Evolutionary conservation across 2,888 invertebrate species (phyloP).

Genomic region (Microctonus aethiopoides): DNA sequence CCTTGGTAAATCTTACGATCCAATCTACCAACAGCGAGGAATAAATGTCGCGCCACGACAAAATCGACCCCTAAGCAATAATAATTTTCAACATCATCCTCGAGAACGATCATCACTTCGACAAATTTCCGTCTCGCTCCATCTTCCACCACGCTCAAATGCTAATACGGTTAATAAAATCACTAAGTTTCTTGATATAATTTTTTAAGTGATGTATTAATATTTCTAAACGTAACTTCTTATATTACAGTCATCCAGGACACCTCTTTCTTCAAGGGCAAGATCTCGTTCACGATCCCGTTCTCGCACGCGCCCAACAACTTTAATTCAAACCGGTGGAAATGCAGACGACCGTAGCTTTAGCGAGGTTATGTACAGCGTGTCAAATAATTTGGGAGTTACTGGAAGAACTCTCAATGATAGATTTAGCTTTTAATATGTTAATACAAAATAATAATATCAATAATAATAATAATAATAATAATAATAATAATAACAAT

Average conservation of each 20-base stretch:
- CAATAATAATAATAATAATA: background rate
- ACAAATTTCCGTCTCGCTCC: too few species aligned
- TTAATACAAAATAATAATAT: background rate
- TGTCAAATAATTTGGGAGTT: slow-evolving; percentile 59
- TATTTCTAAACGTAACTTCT: background rate
- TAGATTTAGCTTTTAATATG: slow-evolving; percentile 60
- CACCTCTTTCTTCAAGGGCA: slow-evolving; percentile 49
- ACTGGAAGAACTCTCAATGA: slow-evolving; percentile 64
- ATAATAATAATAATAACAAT: background rate
- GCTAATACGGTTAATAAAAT: background rate
- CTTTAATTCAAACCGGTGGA: slow-evolving; percentile 45
- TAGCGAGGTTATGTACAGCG: slow-evolving; percentile 63
- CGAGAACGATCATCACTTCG: slow-evolving; percentile 60
- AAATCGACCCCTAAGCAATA: slow-evolving; percentile 40
- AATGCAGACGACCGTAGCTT: slow-evolving; percentile 59
- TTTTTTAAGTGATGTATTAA: background rate
- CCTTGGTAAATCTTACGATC: slow-evolving; percentile 48
- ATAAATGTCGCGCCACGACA: slow-evolving; percentile 46
- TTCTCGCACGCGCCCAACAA: slow-evolving; percentile 53
- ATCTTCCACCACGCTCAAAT: slow-evolving; percentile 53
- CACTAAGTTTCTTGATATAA: background rate
- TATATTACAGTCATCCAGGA: slow-evolving; percentile 42
- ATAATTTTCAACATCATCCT: slow-evolving; percentile 48
- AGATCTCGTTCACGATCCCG: slow-evolving; percentile 60
- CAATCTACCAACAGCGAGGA: slow-evolving; percentile 50